Base-by-base conservation (phyloP, 2,888 invertebrate species). In the Glyphotaelius pellucidus region DNA sequence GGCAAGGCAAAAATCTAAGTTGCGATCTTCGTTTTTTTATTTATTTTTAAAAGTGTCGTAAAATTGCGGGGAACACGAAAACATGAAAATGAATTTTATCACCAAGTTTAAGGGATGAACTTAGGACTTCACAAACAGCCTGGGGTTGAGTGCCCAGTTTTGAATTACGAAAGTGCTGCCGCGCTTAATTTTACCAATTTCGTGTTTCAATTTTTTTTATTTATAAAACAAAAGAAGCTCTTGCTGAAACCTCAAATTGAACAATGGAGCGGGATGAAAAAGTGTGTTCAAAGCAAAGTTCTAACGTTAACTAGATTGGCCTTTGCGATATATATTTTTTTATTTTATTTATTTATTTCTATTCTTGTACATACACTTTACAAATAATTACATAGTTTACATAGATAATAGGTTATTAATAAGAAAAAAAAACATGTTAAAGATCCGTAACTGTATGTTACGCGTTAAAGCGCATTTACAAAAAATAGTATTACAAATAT, bases 11-110 rank as follows among this genome's bases (percentile, higher is more conserved):
- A 83, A 83, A 83, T 83, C 81, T 83, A 19, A 67, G 67, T 67
- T 67, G 67, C 67, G 25, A 25, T 67, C 67, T 9, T 67, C 67
- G 9, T 83, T 83, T 83, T n/a, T 83, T 83, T 83, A 35, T 83
- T 83, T 83, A 83, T 83, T 9, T 83, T 35, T 32, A 83, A 83
- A 83, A 83, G 83, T 83, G 83, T 83, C 83, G 38, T 83, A 83
- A 83, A 83, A 83, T 83, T 67, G 32, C 32, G 25, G 32, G 83
- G 83, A 19, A 83, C 83, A 52, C 19, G 52, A 52, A 30, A 15
- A 83, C 83, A 83, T 14, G 83, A 83, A 83, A 83, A 83, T 83
- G 35, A 83, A 83, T 83, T 83, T 83, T 38, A 83, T 83, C 35
- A 19, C 83, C 31, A 83, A 31, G 9, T 83, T 83, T 32, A 83